A percentile compares a stretch with the other conserved stretches of the same genome.
These are phyloP conservation scores for Lutraria lutraria DNA, from an alignment of 2,888 invertebrate genomes.

Conservation along the genomic window DNA sequence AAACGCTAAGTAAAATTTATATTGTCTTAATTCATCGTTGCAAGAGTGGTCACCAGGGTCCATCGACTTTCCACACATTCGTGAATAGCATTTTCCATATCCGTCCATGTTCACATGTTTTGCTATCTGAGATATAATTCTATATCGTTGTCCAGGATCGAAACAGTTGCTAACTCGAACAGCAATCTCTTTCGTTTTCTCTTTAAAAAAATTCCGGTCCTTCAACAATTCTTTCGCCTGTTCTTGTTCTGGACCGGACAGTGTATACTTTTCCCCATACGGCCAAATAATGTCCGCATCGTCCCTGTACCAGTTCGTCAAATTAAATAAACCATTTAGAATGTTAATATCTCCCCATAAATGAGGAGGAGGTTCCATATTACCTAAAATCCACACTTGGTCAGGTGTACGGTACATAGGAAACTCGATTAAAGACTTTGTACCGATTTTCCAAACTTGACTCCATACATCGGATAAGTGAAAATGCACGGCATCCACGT, in stretches of 20 bases:
- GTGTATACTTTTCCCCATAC: constrained; percentile 67
- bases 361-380: constrained; percentile 77
- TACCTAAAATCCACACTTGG: constrained; percentile 79
- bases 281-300: constrained; percentile 75
- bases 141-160: constrained; percentile 63
- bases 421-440: constrained; percentile 58
- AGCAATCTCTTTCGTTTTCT: constrained; percentile 58
- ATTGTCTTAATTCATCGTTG: constrained; percentile 67
- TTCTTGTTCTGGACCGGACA: constrained; percentile 42
- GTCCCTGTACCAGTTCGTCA: constrained; percentile 77
- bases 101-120: constrained; percentile 69
- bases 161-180: constrained; percentile 67
- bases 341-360: constrained; percentile 68
- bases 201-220: constrained; percentile 54
- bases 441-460: constrained; percentile 56
- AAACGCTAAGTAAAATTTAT: constrained; percentile 78
- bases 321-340: constrained; percentile 76
- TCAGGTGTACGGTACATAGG: constrained; percentile 68
- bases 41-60: constrained; percentile 47
- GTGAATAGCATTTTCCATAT: constrained; percentile 75
- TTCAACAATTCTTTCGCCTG: constrained; percentile 43
- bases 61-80: constrained; percentile 53
- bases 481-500: constrained; percentile 77
- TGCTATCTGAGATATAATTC: constrained; percentile 57
- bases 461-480: constrained; percentile 74